Evolutionary conservation across 2,113 vertebrate genomes (phyloP).

Genomic region (Mohoua ochrocephala): DNA sequence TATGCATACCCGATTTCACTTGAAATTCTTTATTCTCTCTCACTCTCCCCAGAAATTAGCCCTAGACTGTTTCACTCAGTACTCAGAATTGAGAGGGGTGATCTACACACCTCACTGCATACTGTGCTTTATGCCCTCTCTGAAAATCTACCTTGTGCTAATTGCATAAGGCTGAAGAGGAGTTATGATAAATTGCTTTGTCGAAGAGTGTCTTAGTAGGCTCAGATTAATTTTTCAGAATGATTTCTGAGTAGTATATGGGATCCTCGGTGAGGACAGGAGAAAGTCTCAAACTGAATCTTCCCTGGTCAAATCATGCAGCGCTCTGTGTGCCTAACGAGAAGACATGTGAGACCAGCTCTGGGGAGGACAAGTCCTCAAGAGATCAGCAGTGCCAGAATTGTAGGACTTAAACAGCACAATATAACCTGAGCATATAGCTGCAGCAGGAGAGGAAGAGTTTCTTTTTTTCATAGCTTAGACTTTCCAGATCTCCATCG

Average conservation of each 20-base stretch:
- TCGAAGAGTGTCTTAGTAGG: not conserved
- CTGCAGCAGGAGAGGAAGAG: not conserved
- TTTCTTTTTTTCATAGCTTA: not conserved
- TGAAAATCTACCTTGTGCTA: not conserved
- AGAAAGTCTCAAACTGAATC: not conserved
- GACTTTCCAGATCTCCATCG: not conserved
- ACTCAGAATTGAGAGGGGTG: not conserved
- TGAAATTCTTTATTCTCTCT: not conserved
- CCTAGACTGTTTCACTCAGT: not conserved
- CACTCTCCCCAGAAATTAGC: not conserved
- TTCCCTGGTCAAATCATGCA: not conserved
- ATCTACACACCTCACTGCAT: fast-evolving
- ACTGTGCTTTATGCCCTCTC: not conserved
- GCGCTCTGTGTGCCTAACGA: not conserved
- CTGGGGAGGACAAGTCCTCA: not conserved
- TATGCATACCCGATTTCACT: not conserved
- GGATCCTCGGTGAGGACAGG: not conserved
- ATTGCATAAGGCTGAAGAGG: not conserved
- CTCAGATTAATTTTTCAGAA: not conserved
- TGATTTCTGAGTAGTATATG: not conserved
- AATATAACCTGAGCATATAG: not conserved
- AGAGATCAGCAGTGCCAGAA: not conserved
- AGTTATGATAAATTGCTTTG: not conserved
- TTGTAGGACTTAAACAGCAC: not conserved
- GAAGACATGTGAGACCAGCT: not conserved